Conservation (phyloP, 2,888 invertebrate species). For the Notocelia uddmanniana region DNA sequence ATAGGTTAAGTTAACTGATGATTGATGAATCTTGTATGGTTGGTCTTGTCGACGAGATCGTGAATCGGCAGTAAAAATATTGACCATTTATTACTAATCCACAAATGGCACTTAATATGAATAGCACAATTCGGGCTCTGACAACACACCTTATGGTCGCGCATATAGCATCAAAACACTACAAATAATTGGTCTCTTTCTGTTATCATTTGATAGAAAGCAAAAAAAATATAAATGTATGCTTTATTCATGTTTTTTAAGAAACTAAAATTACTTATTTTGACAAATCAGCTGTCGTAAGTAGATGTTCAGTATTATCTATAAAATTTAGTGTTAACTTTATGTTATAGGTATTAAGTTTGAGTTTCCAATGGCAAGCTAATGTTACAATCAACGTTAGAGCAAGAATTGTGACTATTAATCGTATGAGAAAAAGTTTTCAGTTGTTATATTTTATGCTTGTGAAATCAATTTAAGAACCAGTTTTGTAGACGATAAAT, state of each 20-base stretch:
- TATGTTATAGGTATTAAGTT: neutral
- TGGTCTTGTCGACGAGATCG: slow-evolving; percentile 28
- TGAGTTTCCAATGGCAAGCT: slow-evolving; percentile 2
- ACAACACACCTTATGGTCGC: neutral
- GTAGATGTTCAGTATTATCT: slow-evolving; percentile 10
- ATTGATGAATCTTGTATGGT: slow-evolving; percentile 21
- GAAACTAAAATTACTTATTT: too few species aligned
- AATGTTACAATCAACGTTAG: neutral
- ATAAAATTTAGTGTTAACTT: neutral
- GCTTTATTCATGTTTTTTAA: too few species aligned
- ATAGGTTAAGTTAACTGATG: slow-evolving; percentile 52
- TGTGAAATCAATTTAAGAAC: too few species aligned
- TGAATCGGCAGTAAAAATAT: slow-evolving; percentile 18
- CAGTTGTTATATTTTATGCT: slow-evolving; percentile 10
- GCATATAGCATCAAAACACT: too few species aligned
- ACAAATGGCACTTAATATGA: neutral
- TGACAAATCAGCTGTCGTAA: neutral
- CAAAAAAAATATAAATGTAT: too few species aligned
- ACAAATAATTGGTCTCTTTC: too few species aligned
- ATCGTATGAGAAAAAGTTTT: neutral
- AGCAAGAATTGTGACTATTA: slow-evolving; percentile 6
- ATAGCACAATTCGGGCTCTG: slow-evolving; percentile 18
- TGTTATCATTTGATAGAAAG: too few species aligned
- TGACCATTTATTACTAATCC: slow-evolving; percentile 21
- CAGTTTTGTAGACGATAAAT: too few species aligned